Evolutionary conservation across 2,888 invertebrate species (phyloP), one percentile per base, ranked within the genome.

Genomic region (Mamestra brassicae): DNA sequence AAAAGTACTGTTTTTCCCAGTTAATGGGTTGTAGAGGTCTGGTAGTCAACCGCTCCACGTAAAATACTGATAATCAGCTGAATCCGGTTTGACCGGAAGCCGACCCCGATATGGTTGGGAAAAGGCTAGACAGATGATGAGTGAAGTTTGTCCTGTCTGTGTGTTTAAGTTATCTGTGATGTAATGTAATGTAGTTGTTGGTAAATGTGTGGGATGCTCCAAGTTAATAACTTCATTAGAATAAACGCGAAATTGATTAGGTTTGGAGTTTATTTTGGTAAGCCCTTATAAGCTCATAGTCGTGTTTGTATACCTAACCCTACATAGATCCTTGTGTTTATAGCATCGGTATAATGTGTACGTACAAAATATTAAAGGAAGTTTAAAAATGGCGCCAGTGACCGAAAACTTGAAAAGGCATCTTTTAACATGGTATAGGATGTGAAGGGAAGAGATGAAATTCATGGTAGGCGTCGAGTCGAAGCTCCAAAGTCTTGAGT

Each of bases 111-210:
- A 15, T 13, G 13, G 13, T 47, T 47, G 47, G 11, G 47, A 47
- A 47, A 47, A 4, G 13, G 47, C 13, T 47, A 13, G 47, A 4
- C 47, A 15, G 13, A 47, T 26, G 26, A 26, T 26, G 11, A 66
- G 55, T 60, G 58, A 71, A 42, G 50, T 58, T 34, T 60, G 58
- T 63, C 55, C 10, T 77, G 47, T 68, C 64, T 79, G 71, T 66
- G 55, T 77, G 26, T 26, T 26, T 67, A 55, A 58, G 47, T 78
- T 58, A 57, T 74, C 77, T 78, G 13, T 57, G 77, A 47, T 75
- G 36, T n/a, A n/a, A n/a, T n/a, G n/a, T n/a, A n/a, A n/a, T n/a
- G n/a, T n/a, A 36, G 34, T 71, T 36, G 71, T 17, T 71, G 50
- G 62, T 79, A 50, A 71, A 57, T 57, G 26, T 57, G 62, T 62